phyloP scores from a whole-genome alignment of 2,113 vertebrate genomes.

The Capreolus pygargus region DNA sequence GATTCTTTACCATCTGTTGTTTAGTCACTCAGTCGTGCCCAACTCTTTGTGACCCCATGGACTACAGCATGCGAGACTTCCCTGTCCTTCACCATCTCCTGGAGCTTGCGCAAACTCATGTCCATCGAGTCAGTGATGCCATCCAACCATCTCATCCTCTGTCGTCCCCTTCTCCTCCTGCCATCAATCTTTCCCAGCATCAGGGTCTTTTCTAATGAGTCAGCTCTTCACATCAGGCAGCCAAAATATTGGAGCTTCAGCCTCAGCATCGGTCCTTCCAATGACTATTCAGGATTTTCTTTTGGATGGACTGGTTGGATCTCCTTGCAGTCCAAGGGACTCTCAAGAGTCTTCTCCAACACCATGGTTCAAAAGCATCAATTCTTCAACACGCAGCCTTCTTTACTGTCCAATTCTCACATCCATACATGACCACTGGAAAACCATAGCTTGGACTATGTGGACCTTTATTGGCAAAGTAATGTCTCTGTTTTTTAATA shows the following conservation, averaged over 20 bases:
- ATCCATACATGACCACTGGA: background rate
- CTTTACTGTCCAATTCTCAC: background rate
- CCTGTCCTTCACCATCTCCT: background rate
- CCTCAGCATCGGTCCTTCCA: background rate
- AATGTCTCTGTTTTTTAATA: background rate
- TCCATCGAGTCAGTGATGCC: background rate
- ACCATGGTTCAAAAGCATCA: background rate
- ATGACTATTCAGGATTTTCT: background rate
- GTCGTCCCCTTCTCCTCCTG: background rate
- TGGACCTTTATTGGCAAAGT: background rate
- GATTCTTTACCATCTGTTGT: background rate
- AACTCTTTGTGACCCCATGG: background rate
- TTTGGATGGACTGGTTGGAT: background rate
- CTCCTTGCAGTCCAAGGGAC: background rate
- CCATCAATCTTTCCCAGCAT: background rate
- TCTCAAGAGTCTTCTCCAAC: background rate
- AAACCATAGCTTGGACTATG: background rate
- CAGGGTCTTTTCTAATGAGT: background rate
- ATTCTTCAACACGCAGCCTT: background rate
- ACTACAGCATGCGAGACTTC: background rate
- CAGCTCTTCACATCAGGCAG: background rate
- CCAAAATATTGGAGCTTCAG: background rate
- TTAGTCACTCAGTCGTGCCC: background rate
- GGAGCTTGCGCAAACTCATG: background rate
- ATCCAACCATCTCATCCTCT: background rate